Base-by-base conservation (phyloP, 2,113 vertebrate species). In the Limanda limanda region DNA sequence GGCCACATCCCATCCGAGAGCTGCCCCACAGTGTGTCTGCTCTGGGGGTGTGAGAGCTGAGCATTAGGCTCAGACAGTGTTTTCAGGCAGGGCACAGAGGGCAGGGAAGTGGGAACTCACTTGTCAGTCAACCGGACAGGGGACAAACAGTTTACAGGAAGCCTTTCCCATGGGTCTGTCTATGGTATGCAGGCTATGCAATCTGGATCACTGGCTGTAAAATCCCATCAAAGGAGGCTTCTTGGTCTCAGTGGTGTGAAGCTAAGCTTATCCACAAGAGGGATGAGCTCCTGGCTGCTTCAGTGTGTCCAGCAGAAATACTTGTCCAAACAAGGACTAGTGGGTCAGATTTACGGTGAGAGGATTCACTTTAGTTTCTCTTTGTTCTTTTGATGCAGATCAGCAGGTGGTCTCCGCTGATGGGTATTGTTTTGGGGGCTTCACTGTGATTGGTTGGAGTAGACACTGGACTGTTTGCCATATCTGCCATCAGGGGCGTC, bases 151-250 rank as follows among this genome's bases (percentile, higher is more conserved):
- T 84, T 88, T 84, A 80, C 76, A 74, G 82, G 81, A 82, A 48
- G 75, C 64, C 79, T 87, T 87, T 87, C 73, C 79, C 85, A 80
- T 64, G 82, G 68, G 23, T 82, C 65, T 60, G 68, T 68, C 65
- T 60, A 63, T 86, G 88, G 90, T 90, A 92, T 92, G 91, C 79
- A 75, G 85, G 81, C 83, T 84, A 88, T 88, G 86, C 56, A 74
- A 91, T 85, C 73, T 81, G 88, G 85, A 86, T 88, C 86, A 90
- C 69, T 82, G 81, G 76, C 85, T 89, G 74, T 88, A 77, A 92
- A 94, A 94, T 93, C 88, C 91, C 84, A 91, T 93, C 90, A 92
- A 92, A 92, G 87, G 67, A 68, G 78, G 51, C 61, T 82, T 74
- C 77, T 79, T 68, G 84, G 77, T 85, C 85, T 78, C 84, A 81